Evolutionary conservation across 2,888 invertebrate species (phyloP), one percentile per base, ranked within the genome.

Genomic region (Linnaemya tessellans): DNA sequence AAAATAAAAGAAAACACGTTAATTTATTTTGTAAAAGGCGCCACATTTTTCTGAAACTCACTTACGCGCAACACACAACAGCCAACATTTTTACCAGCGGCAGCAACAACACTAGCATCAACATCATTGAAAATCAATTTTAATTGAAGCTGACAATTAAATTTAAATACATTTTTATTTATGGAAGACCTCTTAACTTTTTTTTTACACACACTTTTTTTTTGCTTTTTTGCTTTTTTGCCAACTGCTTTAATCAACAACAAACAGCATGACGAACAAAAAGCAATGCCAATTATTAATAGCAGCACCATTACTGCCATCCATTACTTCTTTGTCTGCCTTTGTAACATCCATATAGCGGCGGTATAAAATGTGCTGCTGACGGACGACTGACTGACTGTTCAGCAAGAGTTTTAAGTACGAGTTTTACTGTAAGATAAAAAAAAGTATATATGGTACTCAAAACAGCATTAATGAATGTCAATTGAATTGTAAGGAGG

Each of bases 141-240:
- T 82, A 85, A 85, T 85, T 85, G 85, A 82, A 85, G 85, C 85
- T 82, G 85, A 85, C 85, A 82, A 85, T 85, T 85, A 85, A 85
- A 85, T 85, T 85, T 81, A 85, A 85, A 85, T 85, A 85, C 75
- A 85, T 82, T 85, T 85, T 85, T 85, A 82, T 82, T 82, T 85
- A 85, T 85, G 79, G 60, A 65, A 70, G 84, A 65, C 74, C 74
- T 74, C 79, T 81, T 74, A 41, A 51, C 49, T 56, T 64, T 54
- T 43, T 62, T 51, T 64, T 46, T 43, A 43, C 30, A 25, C 13
- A 15, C 2, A 30, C 30, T 3, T 30, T 30, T 35, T 65, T 10
- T 62, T 49, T 58, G 30, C 43, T n/a, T 41, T 56, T 51, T 62
- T 41, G n/a, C 7, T 15, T 64, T 35, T 58, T 71, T 38, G 18